Conservation (phyloP, 2,797 vertebrate species). For the Lagothrix lagotricha region DNA sequence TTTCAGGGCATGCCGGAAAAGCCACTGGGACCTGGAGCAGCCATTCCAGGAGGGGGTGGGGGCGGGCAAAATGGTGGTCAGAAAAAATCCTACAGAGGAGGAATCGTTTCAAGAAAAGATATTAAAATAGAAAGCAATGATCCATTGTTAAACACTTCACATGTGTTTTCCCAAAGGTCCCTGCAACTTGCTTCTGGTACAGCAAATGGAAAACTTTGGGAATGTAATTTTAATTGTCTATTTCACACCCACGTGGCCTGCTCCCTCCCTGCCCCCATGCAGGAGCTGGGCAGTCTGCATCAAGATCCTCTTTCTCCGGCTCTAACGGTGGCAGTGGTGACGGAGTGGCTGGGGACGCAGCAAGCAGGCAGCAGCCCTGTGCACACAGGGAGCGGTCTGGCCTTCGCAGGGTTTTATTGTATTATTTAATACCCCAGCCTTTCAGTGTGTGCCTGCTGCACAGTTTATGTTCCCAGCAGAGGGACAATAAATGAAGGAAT, state of each 20-base stretch:
- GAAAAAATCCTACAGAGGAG: neutral
- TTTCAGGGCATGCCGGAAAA: neutral
- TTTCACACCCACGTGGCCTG: neutral
- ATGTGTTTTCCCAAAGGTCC: neutral
- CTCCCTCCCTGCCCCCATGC: accelerated
- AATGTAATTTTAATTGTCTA: neutral
- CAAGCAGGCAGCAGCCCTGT: neutral
- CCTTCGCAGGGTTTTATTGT: neutral
- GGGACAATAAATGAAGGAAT: slow-evolving; percentile 66
- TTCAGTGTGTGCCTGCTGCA: slow-evolving; percentile 51
- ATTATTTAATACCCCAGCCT: slow-evolving; percentile 77
- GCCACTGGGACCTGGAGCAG: neutral
- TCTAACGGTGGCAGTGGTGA: accelerated
- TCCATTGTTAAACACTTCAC: neutral
- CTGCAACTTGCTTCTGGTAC: neutral
- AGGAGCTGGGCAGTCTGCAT: accelerated
- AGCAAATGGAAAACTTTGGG: neutral
- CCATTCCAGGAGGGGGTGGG: neutral
- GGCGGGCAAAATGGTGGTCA: neutral
- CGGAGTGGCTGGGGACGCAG: neutral
- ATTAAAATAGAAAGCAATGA: neutral
- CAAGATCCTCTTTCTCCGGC: accelerated
- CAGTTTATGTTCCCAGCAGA: slow-evolving; percentile 73
- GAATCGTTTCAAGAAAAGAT: neutral
- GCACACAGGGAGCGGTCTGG: slow-evolving; percentile 23